phyloP scores from a whole-genome alignment of 2,797 vertebrate species.

The Pteronotus mesoamericanus region DNA sequence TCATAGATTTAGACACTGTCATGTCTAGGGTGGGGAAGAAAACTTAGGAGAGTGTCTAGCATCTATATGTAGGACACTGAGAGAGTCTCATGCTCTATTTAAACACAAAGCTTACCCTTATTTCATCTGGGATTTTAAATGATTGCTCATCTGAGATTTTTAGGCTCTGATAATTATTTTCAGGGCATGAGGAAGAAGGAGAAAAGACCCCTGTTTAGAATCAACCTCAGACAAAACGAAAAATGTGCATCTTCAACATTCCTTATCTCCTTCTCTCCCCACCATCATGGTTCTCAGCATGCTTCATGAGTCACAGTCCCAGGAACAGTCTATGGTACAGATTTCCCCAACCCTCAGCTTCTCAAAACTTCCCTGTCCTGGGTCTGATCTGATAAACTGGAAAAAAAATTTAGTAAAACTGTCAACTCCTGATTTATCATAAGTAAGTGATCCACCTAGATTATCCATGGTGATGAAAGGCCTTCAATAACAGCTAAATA shows the following conservation, averaged over 20 bases:
- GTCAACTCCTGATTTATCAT: neutral
- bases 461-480: neutral
- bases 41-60: neutral
- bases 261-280: neutral
- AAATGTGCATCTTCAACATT: neutral
- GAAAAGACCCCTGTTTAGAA: neutral
- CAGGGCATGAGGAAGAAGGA: neutral
- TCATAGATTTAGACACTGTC: neutral
- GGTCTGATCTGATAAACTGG: neutral
- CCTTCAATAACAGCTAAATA: neutral
- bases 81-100: neutral
- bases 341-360: neutral
- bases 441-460: neutral
- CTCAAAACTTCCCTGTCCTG: neutral
- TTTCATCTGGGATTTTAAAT: neutral
- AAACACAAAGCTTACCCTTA: neutral
- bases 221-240: neutral
- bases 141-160: neutral
- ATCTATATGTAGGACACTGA: neutral
- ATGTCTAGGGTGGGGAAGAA: neutral
- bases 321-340: neutral
- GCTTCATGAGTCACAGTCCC: neutral
- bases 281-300: neutral
- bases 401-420: neutral
- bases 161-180: neutral